Conservation (phyloP, 2,113 vertebrate species). For the Sus scrofa region DNA sequence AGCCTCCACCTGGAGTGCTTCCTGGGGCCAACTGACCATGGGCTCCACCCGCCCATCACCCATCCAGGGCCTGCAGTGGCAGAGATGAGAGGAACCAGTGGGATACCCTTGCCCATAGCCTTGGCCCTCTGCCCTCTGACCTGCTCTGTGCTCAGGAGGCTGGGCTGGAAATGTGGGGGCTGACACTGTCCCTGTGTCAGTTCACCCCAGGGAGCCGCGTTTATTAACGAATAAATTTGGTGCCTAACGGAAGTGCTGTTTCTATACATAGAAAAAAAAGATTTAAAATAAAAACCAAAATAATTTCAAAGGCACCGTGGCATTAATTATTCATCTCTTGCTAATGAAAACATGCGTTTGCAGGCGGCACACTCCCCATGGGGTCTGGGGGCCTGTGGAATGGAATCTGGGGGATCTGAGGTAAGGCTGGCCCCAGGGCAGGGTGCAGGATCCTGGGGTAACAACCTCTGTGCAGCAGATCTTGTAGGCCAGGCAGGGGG, state of each 20-base stretch:
- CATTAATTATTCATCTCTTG: constrained; percentile 79
- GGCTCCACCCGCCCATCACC: neutral
- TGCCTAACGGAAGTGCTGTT: constrained; percentile 70
- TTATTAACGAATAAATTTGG: constrained; percentile 82
- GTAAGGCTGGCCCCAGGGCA: neutral
- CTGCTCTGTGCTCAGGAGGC: neutral
- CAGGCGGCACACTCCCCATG: neutral
- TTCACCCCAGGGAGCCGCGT: neutral
- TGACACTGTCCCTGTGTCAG: neutral
- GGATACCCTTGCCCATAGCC: neutral
- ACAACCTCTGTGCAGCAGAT: neutral
- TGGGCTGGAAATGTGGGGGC: fast-evolving
- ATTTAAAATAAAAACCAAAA: constrained; percentile 80
- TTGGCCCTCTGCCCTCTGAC: neutral
- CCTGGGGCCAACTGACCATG: neutral
- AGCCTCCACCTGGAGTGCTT: neutral
- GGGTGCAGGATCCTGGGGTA: neutral
- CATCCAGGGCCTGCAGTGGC: neutral
- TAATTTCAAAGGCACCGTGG: constrained; percentile 40
- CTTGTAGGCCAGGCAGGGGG: neutral
- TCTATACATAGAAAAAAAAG: constrained; percentile 80
- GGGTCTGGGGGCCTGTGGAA: neutral
- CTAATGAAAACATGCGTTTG: constrained; percentile 76
- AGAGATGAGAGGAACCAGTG: neutral
- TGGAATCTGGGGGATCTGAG: neutral